These are phyloP conservation scores for Heliconius sara DNA, from an alignment of 2,888 invertebrate species.

Conservation along the genomic window DNA sequence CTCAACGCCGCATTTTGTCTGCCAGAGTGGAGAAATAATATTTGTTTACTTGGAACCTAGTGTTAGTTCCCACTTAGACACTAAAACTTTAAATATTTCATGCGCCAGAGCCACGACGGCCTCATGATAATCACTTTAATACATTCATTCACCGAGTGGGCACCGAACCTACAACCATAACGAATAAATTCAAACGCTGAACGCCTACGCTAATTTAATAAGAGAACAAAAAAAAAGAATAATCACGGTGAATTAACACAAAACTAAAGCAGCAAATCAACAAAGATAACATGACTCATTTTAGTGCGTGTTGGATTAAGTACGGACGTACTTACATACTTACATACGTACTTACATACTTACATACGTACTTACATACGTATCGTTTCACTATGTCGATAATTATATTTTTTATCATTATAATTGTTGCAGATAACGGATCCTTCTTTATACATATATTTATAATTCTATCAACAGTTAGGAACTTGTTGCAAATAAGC, in stretches of 20 bases:
- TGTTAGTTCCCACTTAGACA: too few species aligned
- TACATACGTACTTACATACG: too few species aligned
- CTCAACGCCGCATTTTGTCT: too few species aligned
- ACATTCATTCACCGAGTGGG: background rate
- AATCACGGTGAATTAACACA: slow-evolving; percentile 1
- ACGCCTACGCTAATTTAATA: background rate
- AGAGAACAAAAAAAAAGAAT: background rate
- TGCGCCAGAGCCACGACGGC: too few species aligned
- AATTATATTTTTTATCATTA: slow-evolving; percentile 13
- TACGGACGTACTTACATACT: background rate
- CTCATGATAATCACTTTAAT: background rate
- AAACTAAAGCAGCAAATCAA: slow-evolving; percentile 6
- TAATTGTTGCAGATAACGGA: slow-evolving; percentile 11
- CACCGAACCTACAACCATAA: background rate
- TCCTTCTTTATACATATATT: slow-evolving; percentile 2
- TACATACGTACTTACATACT: too few species aligned
- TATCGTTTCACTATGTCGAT: slow-evolving; percentile 18
- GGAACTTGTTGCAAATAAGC: background rate
- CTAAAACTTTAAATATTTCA: too few species aligned
- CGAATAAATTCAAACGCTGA: background rate
- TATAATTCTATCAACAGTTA: background rate
- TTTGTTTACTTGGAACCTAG: too few species aligned
- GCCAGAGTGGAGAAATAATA: too few species aligned
- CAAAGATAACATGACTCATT: slow-evolving; percentile 21
- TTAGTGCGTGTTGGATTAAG: slow-evolving; percentile 24